Base-by-base conservation (phyloP, 2,113 vertebrate genomes). In the Romanogobio albipinnatus region DNA sequence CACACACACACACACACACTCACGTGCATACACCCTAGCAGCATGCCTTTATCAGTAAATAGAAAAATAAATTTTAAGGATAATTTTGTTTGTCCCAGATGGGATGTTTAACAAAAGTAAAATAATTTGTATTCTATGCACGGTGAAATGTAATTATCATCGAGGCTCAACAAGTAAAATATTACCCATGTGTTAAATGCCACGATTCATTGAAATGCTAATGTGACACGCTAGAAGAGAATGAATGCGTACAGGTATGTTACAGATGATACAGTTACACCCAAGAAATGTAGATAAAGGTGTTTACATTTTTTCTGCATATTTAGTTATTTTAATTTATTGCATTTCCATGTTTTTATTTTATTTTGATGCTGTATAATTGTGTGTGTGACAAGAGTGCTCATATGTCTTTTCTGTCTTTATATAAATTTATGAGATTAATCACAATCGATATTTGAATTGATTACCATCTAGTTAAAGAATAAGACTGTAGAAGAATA, bases 121-220 rank as follows among this genome's bases (percentile, higher is more conserved):
- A 33, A 15, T 56, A 0, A 33, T 56, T 76, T 33, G 15, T 29
- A 53, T 56, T 33, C 49, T 75, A 56, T 33, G 24, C 49, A 33
- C 5, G 8, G 14, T 53, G 74, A 53, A 76, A 76, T 76, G 29
- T 33, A 75, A 75, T 75, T 51, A 76, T 76, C 45, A 51, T 51
- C 1, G 3, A 53, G 17, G 53, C 6, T 56, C 14, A 26, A 51
- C 33, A 68, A 33, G 47, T 33, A 9, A 29, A 76, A 76, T 76
- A 36, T 33, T 26, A 33, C 49, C 15, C 24, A 56, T 1, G 0
- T 56, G 49, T 56, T 29, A 53, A 76, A 29, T 1, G 0, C 14
- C 0, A 3, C 29, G 24, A 33, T 10, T 76, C 3, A 76, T 19
- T 53, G 14, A 76, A 4, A 33, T 29, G 49, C 1, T 51, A 53